Evolutionary conservation across 2,888 invertebrate genomes (phyloP).

Genomic region (Rhingia campestris): DNA sequence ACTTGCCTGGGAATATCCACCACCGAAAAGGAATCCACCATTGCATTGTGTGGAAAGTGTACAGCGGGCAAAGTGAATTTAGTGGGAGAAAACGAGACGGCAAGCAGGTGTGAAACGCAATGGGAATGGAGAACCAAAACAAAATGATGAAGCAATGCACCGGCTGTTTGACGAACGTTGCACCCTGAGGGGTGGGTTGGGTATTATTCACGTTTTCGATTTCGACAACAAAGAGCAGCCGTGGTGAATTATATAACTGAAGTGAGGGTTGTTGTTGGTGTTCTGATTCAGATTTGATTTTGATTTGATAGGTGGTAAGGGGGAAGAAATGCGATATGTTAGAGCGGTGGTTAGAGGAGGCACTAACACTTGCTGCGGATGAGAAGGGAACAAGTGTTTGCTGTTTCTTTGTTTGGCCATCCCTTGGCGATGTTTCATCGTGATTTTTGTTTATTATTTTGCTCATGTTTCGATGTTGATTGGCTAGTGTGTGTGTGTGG

Average conservation of each 20-base stretch:
- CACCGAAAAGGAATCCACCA: conserved; percentile 44
- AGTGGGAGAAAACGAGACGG: conserved; percentile 42
- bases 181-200: conserved; percentile 4
- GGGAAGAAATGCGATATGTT: neutral
- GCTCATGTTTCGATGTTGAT: conserved; percentile 39
- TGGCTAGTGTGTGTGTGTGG: conserved; percentile 21
- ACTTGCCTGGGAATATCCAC: conserved; percentile 27
- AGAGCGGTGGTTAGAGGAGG: neutral
- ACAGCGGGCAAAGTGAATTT: conserved; percentile 44
- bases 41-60: conserved; percentile 9
- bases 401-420: neutral
- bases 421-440: conserved; percentile 20
- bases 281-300: conserved; percentile 29
- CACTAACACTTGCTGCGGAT: conserved; percentile 51
- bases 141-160: conserved; percentile 40
- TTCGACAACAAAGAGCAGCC: neutral
- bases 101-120: conserved; percentile 54
- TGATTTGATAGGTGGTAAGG: neutral
- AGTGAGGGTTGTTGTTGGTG: neutral
- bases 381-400: conserved; percentile 53
- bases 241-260: conserved; percentile 33
- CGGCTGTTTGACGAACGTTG: conserved; percentile 30
- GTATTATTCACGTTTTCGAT: neutral
- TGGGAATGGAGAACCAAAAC: conserved; percentile 66
- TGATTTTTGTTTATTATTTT: neutral